phyloP scores from a whole-genome alignment of 2,113 vertebrate genomes.

The Mesitornis unicolor region DNA sequence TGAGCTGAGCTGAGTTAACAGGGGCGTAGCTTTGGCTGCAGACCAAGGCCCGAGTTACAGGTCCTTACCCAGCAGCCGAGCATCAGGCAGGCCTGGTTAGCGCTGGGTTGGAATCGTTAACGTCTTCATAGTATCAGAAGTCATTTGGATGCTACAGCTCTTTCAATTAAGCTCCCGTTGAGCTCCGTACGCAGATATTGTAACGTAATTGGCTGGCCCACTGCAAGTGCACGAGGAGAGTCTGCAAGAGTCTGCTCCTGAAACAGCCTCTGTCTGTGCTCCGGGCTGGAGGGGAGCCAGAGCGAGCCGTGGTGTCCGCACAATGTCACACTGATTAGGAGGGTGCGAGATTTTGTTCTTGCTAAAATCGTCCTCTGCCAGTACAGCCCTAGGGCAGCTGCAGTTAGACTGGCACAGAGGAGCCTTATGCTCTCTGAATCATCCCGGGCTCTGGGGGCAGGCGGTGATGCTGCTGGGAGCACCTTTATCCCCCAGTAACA shows the following conservation, averaged over 20 bases:
- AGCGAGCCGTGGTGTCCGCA: neutral
- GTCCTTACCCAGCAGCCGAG: neutral
- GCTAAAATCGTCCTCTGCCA: neutral
- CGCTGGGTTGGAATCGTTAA: neutral
- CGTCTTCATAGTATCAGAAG: neutral
- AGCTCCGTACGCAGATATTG: neutral
- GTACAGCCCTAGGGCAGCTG: neutral
- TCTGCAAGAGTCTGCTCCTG: neutral
- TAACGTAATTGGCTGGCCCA: slow-evolving; percentile 5
- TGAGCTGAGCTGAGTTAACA: neutral
- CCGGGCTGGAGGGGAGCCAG: slow-evolving; percentile 16
- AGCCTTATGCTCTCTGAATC: neutral
- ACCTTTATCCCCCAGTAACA: neutral
- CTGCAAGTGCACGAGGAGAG: neutral
- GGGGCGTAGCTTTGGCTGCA: neutral
- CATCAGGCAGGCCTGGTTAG: neutral
- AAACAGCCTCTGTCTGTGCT: neutral
- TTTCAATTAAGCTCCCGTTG: slow-evolving; percentile 11
- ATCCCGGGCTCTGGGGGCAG: neutral
- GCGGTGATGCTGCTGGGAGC: neutral
- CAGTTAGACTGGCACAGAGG: neutral
- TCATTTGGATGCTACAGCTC: slow-evolving; percentile 16
- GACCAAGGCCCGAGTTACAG: neutral
- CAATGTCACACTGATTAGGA: slow-evolving; percentile 8
- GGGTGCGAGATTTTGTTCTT: neutral